Base-by-base conservation (phyloP, 37 sponge, comb jelly and placozoan species). In the Lycopodina hypogea region DNA sequence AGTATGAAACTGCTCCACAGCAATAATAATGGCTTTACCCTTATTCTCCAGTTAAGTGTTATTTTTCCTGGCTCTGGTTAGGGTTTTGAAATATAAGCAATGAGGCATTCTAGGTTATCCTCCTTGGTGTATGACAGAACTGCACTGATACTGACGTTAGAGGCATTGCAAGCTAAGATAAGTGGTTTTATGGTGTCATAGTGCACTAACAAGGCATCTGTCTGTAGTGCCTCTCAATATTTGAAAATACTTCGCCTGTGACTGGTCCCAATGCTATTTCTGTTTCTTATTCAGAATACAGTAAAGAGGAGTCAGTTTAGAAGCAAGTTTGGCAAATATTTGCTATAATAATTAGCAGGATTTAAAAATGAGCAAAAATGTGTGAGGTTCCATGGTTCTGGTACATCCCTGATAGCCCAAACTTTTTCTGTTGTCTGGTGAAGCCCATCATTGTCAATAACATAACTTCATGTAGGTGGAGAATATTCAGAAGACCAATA, bases 161-260 rank as follows among this genome's bases (percentile, higher is more conserved):
- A 86, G 21, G 86, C 86, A 63, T 86, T 79, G 39, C 86, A 86
- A 3, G 80, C 42, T 37, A 87, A 24, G n/a, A 80, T 71, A 15
- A 87, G 64, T 21, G 81, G 87, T 56, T 39, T 37, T 30, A 1
- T 41, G 21, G 56, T 35, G 39, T 87, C 71, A 39, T 50, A 87
- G 36, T 86, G 87, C 33, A 73, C 50, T 4, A 80, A 38, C 7
- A 87, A 36, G 37, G 33, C 28, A 7, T 58, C 38, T 1, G 82
- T 51, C 30, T 52, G 60, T 3, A 81, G 71, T 37, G 60, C 22
- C 0, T 74, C 52, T 87, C 51, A 75, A 66, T 21, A 62, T 39
- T 26, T 79, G 39, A 33, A 86, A 87, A 18, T 81, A 76, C 39
- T 69, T 12, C 21, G 0, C 42, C 52, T 87, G 87, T 35, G 68